These are phyloP conservation scores for Zaprionus lachaisei DNA, from an alignment of 1,140 invertebrate species.

Conservation along the genomic window DNA sequence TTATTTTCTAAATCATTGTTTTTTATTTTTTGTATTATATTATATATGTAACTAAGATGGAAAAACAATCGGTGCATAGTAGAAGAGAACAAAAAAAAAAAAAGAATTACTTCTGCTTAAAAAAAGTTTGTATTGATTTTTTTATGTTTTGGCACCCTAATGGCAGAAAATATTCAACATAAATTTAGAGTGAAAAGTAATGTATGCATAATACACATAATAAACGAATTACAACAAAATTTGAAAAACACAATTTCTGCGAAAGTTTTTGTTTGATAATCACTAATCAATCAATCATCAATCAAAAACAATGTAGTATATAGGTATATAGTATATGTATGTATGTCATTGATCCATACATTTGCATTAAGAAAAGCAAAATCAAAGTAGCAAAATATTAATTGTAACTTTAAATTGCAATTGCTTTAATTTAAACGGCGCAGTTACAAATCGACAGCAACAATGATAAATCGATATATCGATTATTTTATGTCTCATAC, in stretches of 20 bases:
- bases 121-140: constrained; percentile 22
- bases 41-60: constrained; percentile 43
- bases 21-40: constrained; percentile 23
- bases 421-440: constrained; percentile 38
- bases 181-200: constrained; percentile 63
- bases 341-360: constrained; percentile 18
- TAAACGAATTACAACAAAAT: constrained; percentile 84
- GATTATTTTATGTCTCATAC: constrained; percentile 35
- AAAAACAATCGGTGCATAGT: constrained; percentile 56
- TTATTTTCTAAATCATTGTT: constrained; percentile 9
- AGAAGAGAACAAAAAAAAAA: constrained; percentile 54
- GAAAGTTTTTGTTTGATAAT: constrained; percentile 33
- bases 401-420: constrained; percentile 49
- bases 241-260: constrained; percentile 83
- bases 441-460: constrained; percentile 43
- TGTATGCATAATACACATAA: constrained; percentile 59
- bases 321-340: constrained; percentile 7
- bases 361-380: constrained; percentile 34
- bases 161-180: constrained; percentile 41
- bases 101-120: constrained; percentile 19
- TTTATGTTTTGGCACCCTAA: constrained; percentile 41
- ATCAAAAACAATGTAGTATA: constrained; percentile 22
- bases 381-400: constrained; percentile 58
- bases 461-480: constrained; percentile 38
- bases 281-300: constrained; percentile 24